Percentiles rank a stretch among this genome's conserved stretches.
Conservation (phyloP, 2,888 invertebrate genomes). For the Drosophila acutilabella region DNA sequence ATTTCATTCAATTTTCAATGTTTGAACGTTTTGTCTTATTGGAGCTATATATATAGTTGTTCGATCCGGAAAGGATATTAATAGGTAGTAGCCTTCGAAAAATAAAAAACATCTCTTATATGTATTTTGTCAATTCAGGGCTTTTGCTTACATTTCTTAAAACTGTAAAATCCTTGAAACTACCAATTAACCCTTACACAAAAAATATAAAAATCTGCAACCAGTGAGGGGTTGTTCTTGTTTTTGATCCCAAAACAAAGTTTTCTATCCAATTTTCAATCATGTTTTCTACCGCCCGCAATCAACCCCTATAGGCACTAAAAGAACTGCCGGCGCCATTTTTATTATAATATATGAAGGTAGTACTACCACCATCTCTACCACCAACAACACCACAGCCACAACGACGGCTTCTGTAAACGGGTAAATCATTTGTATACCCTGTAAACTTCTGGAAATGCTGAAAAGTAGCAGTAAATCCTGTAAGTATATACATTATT, state of each 20-base stretch:
- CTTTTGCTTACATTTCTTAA: too few species aligned
- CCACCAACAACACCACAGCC: not conserved
- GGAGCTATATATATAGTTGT: too few species aligned
- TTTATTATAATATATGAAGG: not conserved
- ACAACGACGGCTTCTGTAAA: not conserved
- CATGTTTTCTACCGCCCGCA: constrained; percentile 1
- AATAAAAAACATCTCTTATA: too few species aligned
- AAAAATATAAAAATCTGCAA: not conserved
- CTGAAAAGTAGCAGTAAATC: not conserved
- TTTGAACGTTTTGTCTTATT: too few species aligned
- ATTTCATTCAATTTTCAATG: too few species aligned
- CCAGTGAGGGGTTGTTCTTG: not conserved
- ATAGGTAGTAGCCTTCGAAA: too few species aligned
- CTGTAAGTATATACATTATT: not conserved
- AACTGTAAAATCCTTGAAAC: not conserved
- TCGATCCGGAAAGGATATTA: too few species aligned
- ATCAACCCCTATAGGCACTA: constrained; percentile 7
- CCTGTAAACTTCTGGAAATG: not conserved
- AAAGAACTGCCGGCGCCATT: constrained; percentile 7
- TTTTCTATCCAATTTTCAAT: constrained; percentile 3
- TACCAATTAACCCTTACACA: not conserved
- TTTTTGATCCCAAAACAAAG: not conserved
- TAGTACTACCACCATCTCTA: not conserved
- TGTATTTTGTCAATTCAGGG: too few species aligned
- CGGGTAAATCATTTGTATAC: not conserved